Evolutionary conservation across 2,113 vertebrate species (phyloP).

Genomic region (Aplodontia rufa): DNA sequence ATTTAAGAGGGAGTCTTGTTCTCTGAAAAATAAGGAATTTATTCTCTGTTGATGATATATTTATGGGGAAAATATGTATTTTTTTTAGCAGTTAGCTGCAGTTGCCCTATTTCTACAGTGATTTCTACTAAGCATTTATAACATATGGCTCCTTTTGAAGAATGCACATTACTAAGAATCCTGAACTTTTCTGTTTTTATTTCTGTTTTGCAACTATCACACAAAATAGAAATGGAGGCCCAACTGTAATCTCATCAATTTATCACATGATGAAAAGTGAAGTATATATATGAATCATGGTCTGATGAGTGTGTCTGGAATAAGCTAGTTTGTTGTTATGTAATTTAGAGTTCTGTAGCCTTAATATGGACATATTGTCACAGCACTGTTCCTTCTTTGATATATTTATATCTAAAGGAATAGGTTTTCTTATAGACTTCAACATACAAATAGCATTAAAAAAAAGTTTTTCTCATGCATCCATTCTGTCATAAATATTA

Average conservation of each 20-base stretch:
- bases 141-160: neutral
- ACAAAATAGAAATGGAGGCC: constrained; percentile 16
- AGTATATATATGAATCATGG: neutral
- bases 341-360: constrained; percentile 32
- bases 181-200: neutral
- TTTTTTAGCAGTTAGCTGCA: neutral
- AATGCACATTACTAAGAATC: neutral
- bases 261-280: constrained; percentile 60
- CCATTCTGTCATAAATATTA: constrained; percentile 65
- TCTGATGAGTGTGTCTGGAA: constrained; percentile 48
- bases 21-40: neutral
- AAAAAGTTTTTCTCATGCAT: constrained; percentile 50
- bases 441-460: constrained; percentile 48
- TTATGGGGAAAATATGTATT: neutral
- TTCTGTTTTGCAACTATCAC: neutral
- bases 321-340: neutral
- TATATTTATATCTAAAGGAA: constrained; percentile 56
- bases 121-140: neutral
- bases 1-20: neutral
- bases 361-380: constrained; percentile 25
- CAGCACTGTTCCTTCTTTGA: neutral
- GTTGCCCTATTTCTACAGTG: neutral
- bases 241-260: constrained; percentile 33
- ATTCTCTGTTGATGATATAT: neutral
- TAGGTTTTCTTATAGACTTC: constrained; percentile 45